These are phyloP conservation scores for Centruroides vittatus DNA, from an alignment of 1,140 invertebrate species.

Conservation along the genomic window DNA sequence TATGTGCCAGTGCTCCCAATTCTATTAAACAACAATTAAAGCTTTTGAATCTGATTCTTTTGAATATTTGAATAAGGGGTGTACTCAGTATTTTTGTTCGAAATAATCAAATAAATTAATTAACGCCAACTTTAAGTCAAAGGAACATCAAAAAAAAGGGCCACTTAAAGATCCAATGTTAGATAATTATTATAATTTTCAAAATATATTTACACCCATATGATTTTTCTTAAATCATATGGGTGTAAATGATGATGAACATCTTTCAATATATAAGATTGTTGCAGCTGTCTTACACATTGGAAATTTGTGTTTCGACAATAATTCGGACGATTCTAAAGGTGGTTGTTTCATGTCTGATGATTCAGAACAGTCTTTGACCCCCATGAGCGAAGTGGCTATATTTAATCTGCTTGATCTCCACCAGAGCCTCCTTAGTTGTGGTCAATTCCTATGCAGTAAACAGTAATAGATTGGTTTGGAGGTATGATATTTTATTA, in stretches of 20 bases:
- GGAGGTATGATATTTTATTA: no score
- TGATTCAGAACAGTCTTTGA: conserved; percentile 50
- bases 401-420: no score
- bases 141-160: conserved; percentile 49
- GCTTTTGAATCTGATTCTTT: conserved; percentile 72
- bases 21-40: conserved; percentile 54
- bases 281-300: conserved; percentile 85
- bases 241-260: conserved; percentile 39
- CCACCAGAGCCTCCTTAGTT: no score
- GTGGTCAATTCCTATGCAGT: no score
- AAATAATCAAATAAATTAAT: conserved; percentile 42
- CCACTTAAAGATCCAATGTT: conserved; percentile 71
- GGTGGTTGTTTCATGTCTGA: conserved; percentile 56
- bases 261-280: conserved; percentile 60
- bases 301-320: conserved; percentile 85
- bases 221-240: conserved; percentile 20
- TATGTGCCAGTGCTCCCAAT: conserved; percentile 76
- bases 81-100: conserved; percentile 79
- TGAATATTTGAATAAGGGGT: conserved; percentile 71
- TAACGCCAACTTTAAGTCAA: conserved; percentile 35
- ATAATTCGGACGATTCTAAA: conserved; percentile 71
- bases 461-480: no score
- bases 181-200: conserved; percentile 80
- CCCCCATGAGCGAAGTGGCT: no score
- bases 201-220: no score